phyloP scores from a whole-genome alignment of 2,888 invertebrate species.

The Smittia sp. region DNA sequence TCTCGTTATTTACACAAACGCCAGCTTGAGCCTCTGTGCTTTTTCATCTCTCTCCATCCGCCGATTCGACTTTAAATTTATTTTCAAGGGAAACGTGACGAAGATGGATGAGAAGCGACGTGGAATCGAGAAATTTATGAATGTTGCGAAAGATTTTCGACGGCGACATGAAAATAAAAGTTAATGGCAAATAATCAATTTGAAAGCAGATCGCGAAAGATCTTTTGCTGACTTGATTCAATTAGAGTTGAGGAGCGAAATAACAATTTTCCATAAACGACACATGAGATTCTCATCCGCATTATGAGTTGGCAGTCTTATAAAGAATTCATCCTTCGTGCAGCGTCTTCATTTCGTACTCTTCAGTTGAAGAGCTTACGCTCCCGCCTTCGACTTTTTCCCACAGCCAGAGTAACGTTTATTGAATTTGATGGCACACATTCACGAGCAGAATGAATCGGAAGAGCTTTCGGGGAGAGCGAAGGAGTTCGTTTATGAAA shows the following conservation, averaged over 20 bases:
- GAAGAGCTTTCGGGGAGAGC: neutral
- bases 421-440: conserved; percentile 35
- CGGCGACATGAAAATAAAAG: neutral
- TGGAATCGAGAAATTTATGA: neutral
- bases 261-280: conserved; percentile 21
- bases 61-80: neutral
- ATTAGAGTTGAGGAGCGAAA: neutral
- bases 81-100: neutral
- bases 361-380: neutral
- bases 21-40: neutral
- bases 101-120: neutral
- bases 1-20: conserved; percentile 5
- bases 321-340: conserved; percentile 30
- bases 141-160: neutral
- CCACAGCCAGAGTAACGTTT: neutral
- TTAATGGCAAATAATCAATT: neutral
- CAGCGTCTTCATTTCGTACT: conserved; percentile 26
- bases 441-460: conserved; percentile 25
- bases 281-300: conserved; percentile 26
- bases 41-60: neutral
- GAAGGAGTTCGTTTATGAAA: neutral
- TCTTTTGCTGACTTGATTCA: no score
- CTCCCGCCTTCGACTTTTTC: neutral
- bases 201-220: neutral
- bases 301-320: conserved; percentile 20